Conservation (phyloP, 2,888 invertebrate genomes). For the Germaria angustata region DNA sequence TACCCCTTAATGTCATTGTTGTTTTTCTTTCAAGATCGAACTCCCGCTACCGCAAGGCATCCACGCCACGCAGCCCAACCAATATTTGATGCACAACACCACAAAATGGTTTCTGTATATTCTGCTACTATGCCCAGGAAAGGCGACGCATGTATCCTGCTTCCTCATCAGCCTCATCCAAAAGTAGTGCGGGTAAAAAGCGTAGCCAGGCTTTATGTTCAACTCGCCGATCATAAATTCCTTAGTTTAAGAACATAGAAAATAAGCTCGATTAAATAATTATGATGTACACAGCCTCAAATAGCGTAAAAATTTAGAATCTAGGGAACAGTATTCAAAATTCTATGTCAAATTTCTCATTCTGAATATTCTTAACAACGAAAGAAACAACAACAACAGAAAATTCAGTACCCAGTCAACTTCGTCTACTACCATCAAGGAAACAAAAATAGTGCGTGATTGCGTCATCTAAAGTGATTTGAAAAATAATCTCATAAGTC, state of each 20-base stretch:
- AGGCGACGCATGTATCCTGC: slow-evolving; percentile 72
- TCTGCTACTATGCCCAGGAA: slow-evolving; percentile 76
- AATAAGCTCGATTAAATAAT: background rate
- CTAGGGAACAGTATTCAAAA: too few relatives aligned
- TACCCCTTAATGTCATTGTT: background rate
- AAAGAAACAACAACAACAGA: too few relatives aligned
- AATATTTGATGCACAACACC: slow-evolving; percentile 80
- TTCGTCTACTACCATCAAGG: too few relatives aligned
- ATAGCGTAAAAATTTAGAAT: too few relatives aligned
- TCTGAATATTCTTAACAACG: too few relatives aligned
- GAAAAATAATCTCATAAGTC: too few relatives aligned
- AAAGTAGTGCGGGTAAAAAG: slow-evolving; percentile 70
- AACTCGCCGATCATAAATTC: slow-evolving; percentile 46
- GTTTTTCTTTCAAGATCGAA: slow-evolving; percentile 72
- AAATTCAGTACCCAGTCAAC: too few relatives aligned
- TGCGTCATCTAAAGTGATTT: too few relatives aligned
- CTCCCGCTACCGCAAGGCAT: slow-evolving; percentile 77
- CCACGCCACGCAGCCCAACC: slow-evolving; percentile 79
- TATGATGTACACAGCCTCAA: background rate
- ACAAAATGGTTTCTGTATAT: slow-evolving; percentile 79
- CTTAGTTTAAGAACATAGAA: background rate
- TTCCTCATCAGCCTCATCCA: slow-evolving; percentile 73
- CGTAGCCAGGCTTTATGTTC: slow-evolving; percentile 30
- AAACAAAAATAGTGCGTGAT: too few relatives aligned
- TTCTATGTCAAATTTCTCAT: too few relatives aligned